Percentiles rank a stretch among this genome's conserved stretches.
These are phyloP conservation scores for Microcebus murinus DNA, from an alignment of 2,113 vertebrate genomes.

Conservation along the genomic window DNA sequence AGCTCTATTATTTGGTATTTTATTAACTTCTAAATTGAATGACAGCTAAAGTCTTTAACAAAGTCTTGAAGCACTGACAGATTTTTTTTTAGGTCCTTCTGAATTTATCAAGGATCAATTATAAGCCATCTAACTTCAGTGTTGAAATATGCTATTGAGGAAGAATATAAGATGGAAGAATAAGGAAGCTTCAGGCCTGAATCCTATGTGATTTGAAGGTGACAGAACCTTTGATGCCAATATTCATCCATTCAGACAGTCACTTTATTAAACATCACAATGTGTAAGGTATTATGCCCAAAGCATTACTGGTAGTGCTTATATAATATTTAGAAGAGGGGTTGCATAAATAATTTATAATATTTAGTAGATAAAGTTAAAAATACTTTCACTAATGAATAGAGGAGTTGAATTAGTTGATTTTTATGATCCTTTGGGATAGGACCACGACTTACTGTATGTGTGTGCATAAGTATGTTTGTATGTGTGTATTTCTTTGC, in stretches of 20 bases:
- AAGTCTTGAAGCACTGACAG: background rate
- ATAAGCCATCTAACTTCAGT: background rate
- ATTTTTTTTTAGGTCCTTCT: background rate
- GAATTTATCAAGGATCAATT: background rate
- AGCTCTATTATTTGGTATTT: background rate
- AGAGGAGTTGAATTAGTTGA: background rate
- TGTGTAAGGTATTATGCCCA: background rate
- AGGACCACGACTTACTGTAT: background rate
- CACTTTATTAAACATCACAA: background rate
- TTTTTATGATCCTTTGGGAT: background rate
- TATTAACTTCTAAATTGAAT: background rate
- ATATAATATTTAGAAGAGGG: background rate
- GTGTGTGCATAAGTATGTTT: background rate
- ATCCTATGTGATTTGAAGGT: background rate
- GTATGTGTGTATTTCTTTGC: background rate
- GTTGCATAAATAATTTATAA: background rate
- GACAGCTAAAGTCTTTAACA: background rate
- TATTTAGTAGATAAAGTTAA: background rate
- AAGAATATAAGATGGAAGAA: background rate
- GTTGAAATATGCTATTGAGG: background rate
- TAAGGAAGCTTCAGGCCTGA: background rate
- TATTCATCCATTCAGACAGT: background rate
- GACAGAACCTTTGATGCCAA: background rate
- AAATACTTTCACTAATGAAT: background rate
- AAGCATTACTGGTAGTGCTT: background rate